These are phyloP conservation scores for Presbytis comata DNA, from an alignment of 2,797 vertebrate genomes.

Conservation along the genomic window DNA sequence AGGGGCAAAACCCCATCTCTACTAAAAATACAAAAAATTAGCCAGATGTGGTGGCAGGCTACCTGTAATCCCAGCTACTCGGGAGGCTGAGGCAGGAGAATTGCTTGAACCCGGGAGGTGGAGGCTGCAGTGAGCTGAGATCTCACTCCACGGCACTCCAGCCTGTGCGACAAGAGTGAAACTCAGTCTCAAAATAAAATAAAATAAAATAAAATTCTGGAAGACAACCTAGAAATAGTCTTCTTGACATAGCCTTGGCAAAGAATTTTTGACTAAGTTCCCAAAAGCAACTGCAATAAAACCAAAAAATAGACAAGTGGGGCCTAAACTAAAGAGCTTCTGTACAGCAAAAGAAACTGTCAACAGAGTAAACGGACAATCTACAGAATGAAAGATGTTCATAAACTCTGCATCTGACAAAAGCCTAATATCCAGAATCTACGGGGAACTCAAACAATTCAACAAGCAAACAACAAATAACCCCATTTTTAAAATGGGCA, in stretches of 20 bases:
- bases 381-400: not conserved
- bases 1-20: too few species aligned
- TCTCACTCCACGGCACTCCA: too few species aligned
- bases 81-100: too few species aligned
- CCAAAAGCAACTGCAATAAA: not conserved
- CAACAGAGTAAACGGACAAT: not conserved
- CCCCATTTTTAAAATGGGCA: not conserved
- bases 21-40: too few species aligned
- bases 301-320: not conserved
- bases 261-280: not conserved
- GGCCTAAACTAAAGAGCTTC: not conserved
- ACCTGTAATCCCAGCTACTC: too few species aligned
- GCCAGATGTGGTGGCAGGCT: too few species aligned
- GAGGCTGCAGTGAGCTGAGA: too few species aligned
- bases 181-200: too few species aligned
- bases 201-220: not conserved
- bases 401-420: not conserved
- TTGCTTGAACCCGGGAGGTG: too few species aligned
- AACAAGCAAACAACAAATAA: not conserved
- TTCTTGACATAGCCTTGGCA: not conserved
- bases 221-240: not conserved
- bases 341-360: not conserved
- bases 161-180: too few species aligned
- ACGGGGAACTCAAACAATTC: not conserved
- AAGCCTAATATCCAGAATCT: not conserved